A percentile compares a stretch with the other conserved stretches of the same genome.
Evolutionary conservation across 1,140 invertebrate species (phyloP).

Genomic region (Zaprionus taronus): DNA sequence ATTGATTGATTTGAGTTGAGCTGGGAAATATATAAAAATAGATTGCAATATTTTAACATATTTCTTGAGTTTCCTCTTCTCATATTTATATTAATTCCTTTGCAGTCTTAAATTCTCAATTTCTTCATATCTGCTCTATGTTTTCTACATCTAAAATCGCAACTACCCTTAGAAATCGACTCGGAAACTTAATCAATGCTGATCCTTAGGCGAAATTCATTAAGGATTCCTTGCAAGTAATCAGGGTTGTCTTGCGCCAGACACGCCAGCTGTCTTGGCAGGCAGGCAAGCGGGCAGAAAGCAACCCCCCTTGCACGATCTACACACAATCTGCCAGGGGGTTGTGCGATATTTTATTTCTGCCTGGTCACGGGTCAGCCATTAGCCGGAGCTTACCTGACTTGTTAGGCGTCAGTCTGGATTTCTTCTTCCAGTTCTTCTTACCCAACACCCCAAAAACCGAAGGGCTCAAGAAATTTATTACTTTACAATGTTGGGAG

Average conservation of each 20-base stretch:
- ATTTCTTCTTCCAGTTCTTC: not conserved
- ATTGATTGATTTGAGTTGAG: not conserved
- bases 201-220: conserved; percentile 48
- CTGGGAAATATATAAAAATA: too few species aligned
- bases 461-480: conserved; percentile 49
- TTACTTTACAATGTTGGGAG: conserved; percentile 75
- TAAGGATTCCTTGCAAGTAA: conserved; percentile 27
- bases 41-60: too few species aligned
- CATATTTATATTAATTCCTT: too few species aligned
- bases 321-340: conserved; percentile 27
- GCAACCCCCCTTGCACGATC: conserved; percentile 21
- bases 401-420: conserved; percentile 3
- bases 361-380: conserved; percentile 49
- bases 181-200: conserved; percentile 37
- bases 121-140: not conserved
- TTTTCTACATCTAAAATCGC: not conserved
- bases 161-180: conserved; percentile 21
- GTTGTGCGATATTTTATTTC: conserved; percentile 27
- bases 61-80: not conserved
- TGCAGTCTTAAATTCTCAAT: not conserved
- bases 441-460: conserved; percentile 25
- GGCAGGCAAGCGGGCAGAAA: not conserved
- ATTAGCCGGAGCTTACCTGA: conserved; percentile 53
- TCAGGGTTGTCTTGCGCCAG: conserved; percentile 45
- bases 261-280: conserved; percentile 44